Evolutionary conservation across 1,140 invertebrate genomes (phyloP).

Genomic region (Cyphomyrmex costatus): DNA sequence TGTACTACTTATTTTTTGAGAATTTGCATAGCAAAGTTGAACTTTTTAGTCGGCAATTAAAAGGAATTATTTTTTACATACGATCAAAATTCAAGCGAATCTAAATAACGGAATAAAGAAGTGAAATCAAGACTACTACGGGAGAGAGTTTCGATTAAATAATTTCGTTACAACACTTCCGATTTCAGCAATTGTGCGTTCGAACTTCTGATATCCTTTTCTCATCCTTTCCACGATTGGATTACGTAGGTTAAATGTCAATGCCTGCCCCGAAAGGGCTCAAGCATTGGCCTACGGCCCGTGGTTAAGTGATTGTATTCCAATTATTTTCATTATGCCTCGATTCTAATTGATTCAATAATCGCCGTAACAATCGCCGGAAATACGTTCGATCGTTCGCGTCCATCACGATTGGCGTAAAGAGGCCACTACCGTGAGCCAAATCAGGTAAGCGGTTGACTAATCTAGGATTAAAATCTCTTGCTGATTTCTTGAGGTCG

Average conservation of each 20-base stretch:
- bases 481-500: conserved; percentile 1
- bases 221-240: conserved; percentile 38
- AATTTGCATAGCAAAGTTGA: not conserved
- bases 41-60: not conserved
- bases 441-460: not conserved
- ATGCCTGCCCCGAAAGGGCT: conserved; percentile 56
- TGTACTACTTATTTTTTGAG: not conserved
- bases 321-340: conserved; percentile 82
- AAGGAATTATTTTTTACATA: not conserved
- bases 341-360: conserved; percentile 82
- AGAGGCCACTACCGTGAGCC: not conserved
- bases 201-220: not conserved
- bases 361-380: conserved; percentile 83
- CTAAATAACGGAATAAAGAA: conserved; percentile 10
- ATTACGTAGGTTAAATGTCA: conserved; percentile 53
- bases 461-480: conserved; percentile 39
- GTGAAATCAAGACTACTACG: not conserved
- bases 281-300: conserved; percentile 80
- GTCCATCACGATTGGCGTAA: not conserved
- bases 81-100: too few relatives aligned
- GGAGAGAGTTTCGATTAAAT: not conserved
- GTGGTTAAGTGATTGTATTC: conserved; percentile 83
- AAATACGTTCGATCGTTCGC: conserved; percentile 74
- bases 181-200: not conserved
- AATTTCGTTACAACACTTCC: conserved; percentile 16